Percentiles rank a stretch among this genome's conserved stretches.
Evolutionary conservation across 2,113 vertebrate species (phyloP).

Genomic region (Sceloporus tristichus): DNA sequence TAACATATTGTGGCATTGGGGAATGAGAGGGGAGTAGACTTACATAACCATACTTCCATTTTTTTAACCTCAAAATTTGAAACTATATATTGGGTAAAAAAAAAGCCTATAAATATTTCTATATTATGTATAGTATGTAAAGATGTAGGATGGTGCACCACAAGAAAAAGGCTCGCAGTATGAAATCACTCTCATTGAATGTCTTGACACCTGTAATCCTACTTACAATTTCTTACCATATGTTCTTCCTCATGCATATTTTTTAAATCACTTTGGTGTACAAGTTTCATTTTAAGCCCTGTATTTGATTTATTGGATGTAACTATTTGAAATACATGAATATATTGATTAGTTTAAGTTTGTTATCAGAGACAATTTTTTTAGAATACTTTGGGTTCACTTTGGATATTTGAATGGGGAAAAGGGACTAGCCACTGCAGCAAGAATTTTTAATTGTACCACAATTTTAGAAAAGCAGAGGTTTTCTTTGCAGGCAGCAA

Average conservation of each 20-base stretch:
- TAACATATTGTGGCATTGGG: constrained; percentile 53
- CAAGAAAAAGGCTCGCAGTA: constrained; percentile 72
- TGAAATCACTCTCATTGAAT: constrained; percentile 66
- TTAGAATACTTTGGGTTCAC: neutral
- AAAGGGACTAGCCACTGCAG: constrained; percentile 45
- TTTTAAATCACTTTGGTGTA: constrained; percentile 52
- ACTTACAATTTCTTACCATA: constrained; percentile 46
- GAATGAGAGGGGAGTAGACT: constrained; percentile 57
- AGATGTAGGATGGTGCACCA: constrained; percentile 83
- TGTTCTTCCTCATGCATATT: constrained; percentile 39
- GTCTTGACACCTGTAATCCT: constrained; percentile 59
- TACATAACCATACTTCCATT: constrained; percentile 67
- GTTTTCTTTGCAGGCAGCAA: constrained; percentile 42
- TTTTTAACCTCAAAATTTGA: constrained; percentile 91
- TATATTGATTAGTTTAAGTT: constrained; percentile 50
- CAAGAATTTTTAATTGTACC: constrained; percentile 37
- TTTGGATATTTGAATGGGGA: neutral
- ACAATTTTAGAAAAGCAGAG: constrained; percentile 51
- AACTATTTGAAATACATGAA: constrained; percentile 58
- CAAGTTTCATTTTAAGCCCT: constrained; percentile 44
- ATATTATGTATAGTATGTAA: constrained; percentile 86
- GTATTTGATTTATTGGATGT: constrained; percentile 33
- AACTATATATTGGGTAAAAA: constrained; percentile 83
- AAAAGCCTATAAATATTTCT: constrained; percentile 83
- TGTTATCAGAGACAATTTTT: constrained; percentile 34